Evolutionary conservation across 2,797 vertebrate genomes (phyloP).

Genomic region (Botia kubotai): DNA sequence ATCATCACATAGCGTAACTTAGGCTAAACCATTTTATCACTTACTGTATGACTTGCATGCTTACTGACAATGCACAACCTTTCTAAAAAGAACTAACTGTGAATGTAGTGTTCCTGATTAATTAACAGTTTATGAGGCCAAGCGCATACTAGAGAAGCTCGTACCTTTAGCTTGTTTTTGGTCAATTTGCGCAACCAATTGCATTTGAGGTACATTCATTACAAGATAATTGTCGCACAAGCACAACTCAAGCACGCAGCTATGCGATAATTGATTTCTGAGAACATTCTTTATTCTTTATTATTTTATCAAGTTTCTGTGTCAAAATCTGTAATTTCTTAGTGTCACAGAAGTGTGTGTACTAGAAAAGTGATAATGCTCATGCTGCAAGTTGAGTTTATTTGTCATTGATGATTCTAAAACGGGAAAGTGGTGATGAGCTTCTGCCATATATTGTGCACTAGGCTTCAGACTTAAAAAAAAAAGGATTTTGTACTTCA

Average conservation of each 20-base stretch:
- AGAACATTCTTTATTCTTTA: neutral
- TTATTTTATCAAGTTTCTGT: neutral
- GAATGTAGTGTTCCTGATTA: neutral
- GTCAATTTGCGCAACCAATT: neutral
- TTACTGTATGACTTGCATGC: constrained; percentile 25
- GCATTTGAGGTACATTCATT: too few relatives aligned
- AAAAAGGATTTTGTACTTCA: constrained; percentile 17
- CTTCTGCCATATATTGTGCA: constrained; percentile 2
- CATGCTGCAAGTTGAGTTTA: neutral
- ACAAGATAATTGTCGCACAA: too few relatives aligned
- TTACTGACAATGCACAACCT: neutral
- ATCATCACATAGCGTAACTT: neutral
- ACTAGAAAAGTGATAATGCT: neutral
- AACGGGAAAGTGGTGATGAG: neutral
- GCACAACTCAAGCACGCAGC: too few relatives aligned
- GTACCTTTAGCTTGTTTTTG: neutral
- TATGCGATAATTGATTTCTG: too few relatives aligned
- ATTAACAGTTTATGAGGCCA: neutral
- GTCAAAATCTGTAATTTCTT: neutral
- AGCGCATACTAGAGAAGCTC: constrained; percentile 9
- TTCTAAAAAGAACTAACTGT: constrained; percentile 40
- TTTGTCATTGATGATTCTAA: neutral
- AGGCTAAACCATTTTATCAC: constrained; percentile 15
- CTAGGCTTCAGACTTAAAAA: neutral
- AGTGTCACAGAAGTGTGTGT: neutral